Evolutionary conservation across 2,113 vertebrate species (phyloP).

Genomic region (Ciconia stormi): DNA sequence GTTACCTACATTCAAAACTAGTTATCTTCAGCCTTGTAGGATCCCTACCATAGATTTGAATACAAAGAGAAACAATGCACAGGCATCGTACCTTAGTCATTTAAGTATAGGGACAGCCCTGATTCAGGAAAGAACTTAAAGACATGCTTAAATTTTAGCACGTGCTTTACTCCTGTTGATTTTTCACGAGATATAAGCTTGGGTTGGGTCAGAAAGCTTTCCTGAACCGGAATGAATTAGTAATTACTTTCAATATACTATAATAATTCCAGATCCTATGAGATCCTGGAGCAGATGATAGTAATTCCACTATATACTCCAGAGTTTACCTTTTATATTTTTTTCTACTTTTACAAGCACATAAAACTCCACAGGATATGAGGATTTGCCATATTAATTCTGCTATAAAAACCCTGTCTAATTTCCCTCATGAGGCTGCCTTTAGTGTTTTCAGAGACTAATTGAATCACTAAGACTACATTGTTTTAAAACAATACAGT

Average conservation of each 20-base stretch:
- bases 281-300: not conserved
- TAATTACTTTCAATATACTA: not conserved
- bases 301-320: not conserved
- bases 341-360: not conserved
- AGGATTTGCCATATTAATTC: slow-evolving; percentile 59
- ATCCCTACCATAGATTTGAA: not conserved
- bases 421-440: slow-evolving; percentile 37
- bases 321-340: not conserved
- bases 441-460: slow-evolving; percentile 31
- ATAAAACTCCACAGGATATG: slow-evolving; percentile 34
- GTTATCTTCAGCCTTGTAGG: slow-evolving; percentile 29
- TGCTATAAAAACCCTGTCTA: not conserved
- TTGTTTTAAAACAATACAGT: slow-evolving; percentile 20
- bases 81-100: not conserved
- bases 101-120: not conserved
- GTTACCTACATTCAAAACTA: slow-evolving; percentile 11
- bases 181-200: not conserved
- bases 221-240: not conserved
- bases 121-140: not conserved
- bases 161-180: not conserved
- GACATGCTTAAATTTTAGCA: not conserved
- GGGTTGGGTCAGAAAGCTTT: slow-evolving; percentile 27
- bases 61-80: slow-evolving; percentile 1
- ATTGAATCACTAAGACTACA: not conserved
- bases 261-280: not conserved